Percentiles rank a stretch among this genome's conserved stretches.
Conservation (phyloP, 2,113 vertebrate species). For the Mesoclemmys tuberculata region DNA sequence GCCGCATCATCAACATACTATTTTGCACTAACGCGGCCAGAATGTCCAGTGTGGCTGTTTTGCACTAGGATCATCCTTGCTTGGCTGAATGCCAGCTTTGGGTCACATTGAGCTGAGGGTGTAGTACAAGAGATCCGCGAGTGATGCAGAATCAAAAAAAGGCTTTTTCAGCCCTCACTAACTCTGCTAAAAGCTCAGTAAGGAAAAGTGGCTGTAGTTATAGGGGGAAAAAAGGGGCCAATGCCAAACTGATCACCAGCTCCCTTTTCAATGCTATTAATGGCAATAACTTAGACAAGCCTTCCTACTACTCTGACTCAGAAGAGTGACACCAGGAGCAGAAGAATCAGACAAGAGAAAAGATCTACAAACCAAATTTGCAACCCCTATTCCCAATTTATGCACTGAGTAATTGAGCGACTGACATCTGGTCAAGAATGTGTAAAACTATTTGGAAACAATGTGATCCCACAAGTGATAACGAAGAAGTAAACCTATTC, state of each 20-base stretch:
- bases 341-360: rapidly evolving
- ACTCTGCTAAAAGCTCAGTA: neutral
- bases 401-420: neutral
- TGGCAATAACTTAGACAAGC: neutral
- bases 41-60: neutral
- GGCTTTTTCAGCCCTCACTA: neutral
- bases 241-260: too few species aligned
- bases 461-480: neutral
- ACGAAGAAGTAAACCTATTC: neutral
- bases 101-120: neutral
- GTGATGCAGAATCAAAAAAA: neutral
- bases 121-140: neutral
- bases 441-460: neutral
- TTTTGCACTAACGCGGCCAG: neutral
- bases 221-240: neutral
- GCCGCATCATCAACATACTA: rapidly evolving
- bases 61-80: neutral
- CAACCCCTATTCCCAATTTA: neutral
- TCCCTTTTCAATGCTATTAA: neutral
- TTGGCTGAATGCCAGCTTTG: neutral
- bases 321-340: neutral
- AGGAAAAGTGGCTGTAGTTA: neutral
- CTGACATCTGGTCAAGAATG: neutral
- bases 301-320: neutral
- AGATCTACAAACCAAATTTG: neutral